Conservation (phyloP, 2,888 invertebrate genomes). For the Sturmia bella region DNA sequence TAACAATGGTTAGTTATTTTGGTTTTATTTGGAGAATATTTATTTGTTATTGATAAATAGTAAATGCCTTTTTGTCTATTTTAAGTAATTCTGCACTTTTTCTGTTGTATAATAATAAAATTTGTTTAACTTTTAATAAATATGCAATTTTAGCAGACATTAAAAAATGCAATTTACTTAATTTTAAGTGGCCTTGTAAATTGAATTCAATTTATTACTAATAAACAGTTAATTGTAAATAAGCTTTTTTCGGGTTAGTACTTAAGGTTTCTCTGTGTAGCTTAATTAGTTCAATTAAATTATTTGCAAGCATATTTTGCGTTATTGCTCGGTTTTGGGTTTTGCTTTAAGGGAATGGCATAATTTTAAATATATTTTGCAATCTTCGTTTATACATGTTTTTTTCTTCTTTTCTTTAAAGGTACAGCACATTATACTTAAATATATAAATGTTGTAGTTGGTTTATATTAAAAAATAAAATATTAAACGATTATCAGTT, state of each 20-base stretch:
- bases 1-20: slow-evolving; percentile 20
- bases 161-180: slow-evolving; percentile 60
- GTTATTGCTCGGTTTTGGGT: slow-evolving; percentile 44
- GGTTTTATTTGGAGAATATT: slow-evolving; percentile 50
- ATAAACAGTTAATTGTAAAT: slow-evolving; percentile 66
- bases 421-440: slow-evolving; percentile 64
- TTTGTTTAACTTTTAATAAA: slow-evolving; percentile 29
- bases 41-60: slow-evolving; percentile 50
- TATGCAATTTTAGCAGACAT: slow-evolving; percentile 54
- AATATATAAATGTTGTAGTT: not conserved
- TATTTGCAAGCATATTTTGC: slow-evolving; percentile 50
- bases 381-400: slow-evolving; percentile 33
- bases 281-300: slow-evolving; percentile 68
- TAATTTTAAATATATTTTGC: slow-evolving; percentile 33
- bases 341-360: slow-evolving; percentile 65
- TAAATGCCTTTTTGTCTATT: slow-evolving; percentile 65
- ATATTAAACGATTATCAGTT: slow-evolving; percentile 65
- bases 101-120: slow-evolving; percentile 46
- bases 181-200: slow-evolving; percentile 39
- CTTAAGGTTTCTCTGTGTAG: slow-evolving; percentile 54
- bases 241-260: slow-evolving; percentile 54
- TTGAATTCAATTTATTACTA: slow-evolving; percentile 47
- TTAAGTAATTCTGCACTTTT: slow-evolving; percentile 20
- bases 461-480: slow-evolving; percentile 45
- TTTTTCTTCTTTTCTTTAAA: slow-evolving; percentile 39